Conservation (phyloP, 2,888 invertebrate genomes). For the Lamellibrachia columna region DNA sequence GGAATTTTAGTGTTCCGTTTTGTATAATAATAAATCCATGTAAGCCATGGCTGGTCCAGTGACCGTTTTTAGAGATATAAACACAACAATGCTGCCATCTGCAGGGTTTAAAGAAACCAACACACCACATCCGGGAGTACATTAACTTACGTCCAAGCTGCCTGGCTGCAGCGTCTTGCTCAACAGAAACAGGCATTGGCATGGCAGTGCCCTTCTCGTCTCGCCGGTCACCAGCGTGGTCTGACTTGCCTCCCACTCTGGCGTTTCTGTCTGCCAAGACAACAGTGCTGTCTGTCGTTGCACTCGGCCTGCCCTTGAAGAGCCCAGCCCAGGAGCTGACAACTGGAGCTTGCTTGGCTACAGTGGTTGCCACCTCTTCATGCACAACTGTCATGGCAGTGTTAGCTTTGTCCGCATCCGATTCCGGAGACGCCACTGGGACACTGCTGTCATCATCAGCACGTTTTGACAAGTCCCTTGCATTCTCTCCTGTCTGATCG, state of each 20-base stretch:
- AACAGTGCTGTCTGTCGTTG: slow-evolving; percentile 29
- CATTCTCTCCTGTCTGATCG: not conserved
- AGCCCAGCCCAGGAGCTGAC: slow-evolving; percentile 38
- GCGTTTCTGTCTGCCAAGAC: slow-evolving; percentile 19
- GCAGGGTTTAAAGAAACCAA: not conserved
- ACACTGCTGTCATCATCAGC: not conserved
- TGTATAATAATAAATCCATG: no score
- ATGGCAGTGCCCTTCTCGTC: slow-evolving; percentile 18
- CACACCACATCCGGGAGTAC: not conserved
- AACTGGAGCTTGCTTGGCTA: slow-evolving; percentile 19
- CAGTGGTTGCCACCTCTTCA: not conserved
- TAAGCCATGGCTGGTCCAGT: not conserved
- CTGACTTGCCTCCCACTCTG: not conserved
- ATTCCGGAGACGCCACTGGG: not conserved
- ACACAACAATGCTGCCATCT: not conserved
- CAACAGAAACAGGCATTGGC: slow-evolving; percentile 28
- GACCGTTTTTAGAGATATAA: slow-evolving; percentile 24
- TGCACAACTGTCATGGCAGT: not conserved
- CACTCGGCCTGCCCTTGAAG: slow-evolving; percentile 30
- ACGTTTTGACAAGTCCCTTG: not conserved
- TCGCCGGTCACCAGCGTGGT: not conserved
- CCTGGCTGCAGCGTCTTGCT: slow-evolving; percentile 31
- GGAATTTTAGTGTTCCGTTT: no score
- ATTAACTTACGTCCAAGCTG: slow-evolving; percentile 29
- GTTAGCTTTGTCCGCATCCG: not conserved